Evolutionary conservation across 2,113 vertebrate genomes (phyloP).

Genomic region (Jaculus jaculus): DNA sequence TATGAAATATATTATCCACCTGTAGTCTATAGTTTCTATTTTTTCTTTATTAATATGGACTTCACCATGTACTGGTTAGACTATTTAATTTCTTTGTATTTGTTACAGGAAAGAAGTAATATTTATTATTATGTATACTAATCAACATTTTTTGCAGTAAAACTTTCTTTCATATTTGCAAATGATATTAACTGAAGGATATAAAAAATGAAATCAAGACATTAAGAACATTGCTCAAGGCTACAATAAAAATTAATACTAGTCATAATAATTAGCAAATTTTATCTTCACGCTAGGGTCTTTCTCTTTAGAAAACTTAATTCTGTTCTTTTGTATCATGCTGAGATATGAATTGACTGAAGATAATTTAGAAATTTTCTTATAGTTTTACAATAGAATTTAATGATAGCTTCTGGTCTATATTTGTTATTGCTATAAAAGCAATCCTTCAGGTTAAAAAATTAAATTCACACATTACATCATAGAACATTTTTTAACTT

Average conservation of each 20-base stretch:
- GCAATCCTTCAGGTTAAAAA: background rate
- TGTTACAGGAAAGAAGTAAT: background rate
- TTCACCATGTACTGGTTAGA: background rate
- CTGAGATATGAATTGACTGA: conserved; percentile 50
- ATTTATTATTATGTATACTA: background rate
- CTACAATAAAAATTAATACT: conserved; percentile 49
- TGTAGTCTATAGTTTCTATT: background rate
- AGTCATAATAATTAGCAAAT: conserved; percentile 18
- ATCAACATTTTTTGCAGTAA: background rate
- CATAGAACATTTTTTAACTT: background rate
- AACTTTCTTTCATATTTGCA: conserved; percentile 1
- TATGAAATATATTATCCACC: background rate
- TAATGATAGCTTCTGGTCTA: conserved; percentile 30
- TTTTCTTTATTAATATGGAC: background rate
- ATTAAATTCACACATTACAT: background rate
- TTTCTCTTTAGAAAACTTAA: background rate
- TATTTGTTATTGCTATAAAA: conserved; percentile 45
- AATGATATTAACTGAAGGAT: background rate
- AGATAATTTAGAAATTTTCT: conserved; percentile 47
- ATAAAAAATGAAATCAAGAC: conserved; percentile 53
- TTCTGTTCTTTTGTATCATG: conserved; percentile 28
- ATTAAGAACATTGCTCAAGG: conserved; percentile 16
- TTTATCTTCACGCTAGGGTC: background rate
- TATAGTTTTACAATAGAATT: conserved; percentile 44
- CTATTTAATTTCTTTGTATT: conserved; percentile 4